Base-by-base conservation (phyloP, 2,797 vertebrate species). In the Coregonus suidteri region DNA sequence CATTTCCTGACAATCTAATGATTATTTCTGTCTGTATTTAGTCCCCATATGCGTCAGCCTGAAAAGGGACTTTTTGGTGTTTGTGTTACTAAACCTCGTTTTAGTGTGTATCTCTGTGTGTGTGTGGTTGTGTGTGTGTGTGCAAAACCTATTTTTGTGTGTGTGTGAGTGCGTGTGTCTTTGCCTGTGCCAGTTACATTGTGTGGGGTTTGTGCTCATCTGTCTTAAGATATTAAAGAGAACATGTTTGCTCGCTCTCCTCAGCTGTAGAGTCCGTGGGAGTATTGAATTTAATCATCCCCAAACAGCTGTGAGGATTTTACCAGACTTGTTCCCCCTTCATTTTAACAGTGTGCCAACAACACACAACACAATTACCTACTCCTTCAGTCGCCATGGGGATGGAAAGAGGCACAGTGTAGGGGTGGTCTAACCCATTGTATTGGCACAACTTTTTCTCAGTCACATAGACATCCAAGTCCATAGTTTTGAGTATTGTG, bases 251-350 rank as follows among this genome's bases (percentile, higher is more conserved):
- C 73, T 73, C 41, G 41, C 54, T 56, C 15, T 56, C 78, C 54
- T 73, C 65, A 51, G 52, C 64, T 52, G 41, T 65, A 71, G 53
- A 71, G 56, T 84, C 41, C 13, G 71, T 79, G 71, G 70, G 71
- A 65, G 67, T 80, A 82, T 74, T 79, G 78, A 74, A 77, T 79
- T 70, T 83, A 66, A 73, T 82, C 77, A 74, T 77, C 67, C 62
- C 64, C 52, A n/a, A 72, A 77, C 80, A 84, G 80, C 79, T 85
- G 76, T 81, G 82, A 62, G 59, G 72, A 82, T 79, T 73, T 77
- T 68, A 15, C 75, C 52, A 51, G 65, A 70, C 37, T 76, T 76
- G 78, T 75, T 77, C n/a, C 80, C 71, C 70, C 78, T 82, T 76
- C 56, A 67, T 76, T 35, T 31, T 65, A 14, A 13, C 41, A 68